phyloP scores from a whole-genome alignment of 2,888 invertebrate species.

The Dolichopus griseipennis region DNA sequence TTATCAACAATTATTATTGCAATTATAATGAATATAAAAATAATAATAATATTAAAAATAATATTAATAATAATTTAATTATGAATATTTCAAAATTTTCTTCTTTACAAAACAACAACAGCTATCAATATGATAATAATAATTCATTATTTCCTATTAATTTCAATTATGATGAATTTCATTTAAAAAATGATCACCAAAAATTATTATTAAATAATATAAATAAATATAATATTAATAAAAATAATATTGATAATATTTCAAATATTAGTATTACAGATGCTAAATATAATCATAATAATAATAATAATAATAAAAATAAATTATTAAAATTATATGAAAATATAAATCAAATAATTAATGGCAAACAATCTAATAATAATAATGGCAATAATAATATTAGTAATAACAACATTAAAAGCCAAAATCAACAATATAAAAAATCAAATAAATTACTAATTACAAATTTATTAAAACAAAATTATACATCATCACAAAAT shows the following conservation, averaged over 20 bases:
- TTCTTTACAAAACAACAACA: too few species aligned
- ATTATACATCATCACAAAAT: neutral
- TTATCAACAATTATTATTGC: neutral
- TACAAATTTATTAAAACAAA: neutral
- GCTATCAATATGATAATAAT: neutral
- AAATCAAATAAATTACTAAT: neutral
- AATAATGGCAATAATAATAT: neutral
- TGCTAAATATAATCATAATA: neutral
- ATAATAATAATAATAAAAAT: neutral
- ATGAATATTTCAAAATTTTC: neutral
- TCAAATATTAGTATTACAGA: too few species aligned
- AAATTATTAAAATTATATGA: neutral
- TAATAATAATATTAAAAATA: neutral
- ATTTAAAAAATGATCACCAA: neutral
- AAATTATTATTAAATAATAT: too few species aligned
- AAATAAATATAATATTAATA: too few species aligned
- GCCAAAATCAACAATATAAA: neutral
- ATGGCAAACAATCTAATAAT: neutral
- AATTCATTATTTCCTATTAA: neutral
- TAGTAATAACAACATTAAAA: too few species aligned
- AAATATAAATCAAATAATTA: neutral
- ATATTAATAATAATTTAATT: neutral
- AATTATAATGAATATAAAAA: neutral
- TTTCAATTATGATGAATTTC: neutral
- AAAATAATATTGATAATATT: too few species aligned